Base-by-base conservation (phyloP, 2,113 vertebrate genomes). In the Laticauda colubrina region DNA sequence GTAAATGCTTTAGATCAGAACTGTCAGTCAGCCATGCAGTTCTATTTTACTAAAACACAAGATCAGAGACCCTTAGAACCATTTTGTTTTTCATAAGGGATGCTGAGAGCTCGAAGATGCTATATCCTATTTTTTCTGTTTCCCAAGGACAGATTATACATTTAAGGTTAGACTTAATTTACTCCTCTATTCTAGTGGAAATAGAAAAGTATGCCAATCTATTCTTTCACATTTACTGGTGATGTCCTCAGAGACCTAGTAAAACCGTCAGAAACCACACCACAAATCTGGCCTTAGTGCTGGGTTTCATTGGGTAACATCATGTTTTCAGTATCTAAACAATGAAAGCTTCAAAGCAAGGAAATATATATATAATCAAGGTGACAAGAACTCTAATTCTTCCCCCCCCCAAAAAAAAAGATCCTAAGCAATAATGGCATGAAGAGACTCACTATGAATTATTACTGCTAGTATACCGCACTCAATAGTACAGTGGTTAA, bases 1-100 rank as follows among this genome's bases (percentile, higher is more conserved):
- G 98, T 99, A 98, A 98, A 98, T 98, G 98, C 98, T 98, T 99
- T 98, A 98, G 98, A 99, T 98, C 98, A 98, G 98, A 98, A 98
- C 98, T 98, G 98, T 98, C 98, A 98, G 97, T 98, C 98, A 98
- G 98, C 97, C 98, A 97, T 98, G 98, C 98, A 98, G 98, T 98
- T 98, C 98, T 98, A 98, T 98, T 98, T 98, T 97, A 98, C 98
- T 98, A 98, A 98, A 98, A 98, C 98, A 98, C 97, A 98, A 98
- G 98, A 99, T 98, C 98, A 98, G 98, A 99, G 98, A 98, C 97
- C 97, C 98, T 98, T 98, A 98, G 98, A 98, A 98, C 98, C 97
- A 97, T 96, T 98, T 97, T 98, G 98, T 98, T 98, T 3, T 0
- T 98, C 92, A 95, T 98, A 98, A 98, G 98, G 97, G 97, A 97